Evolutionary conservation across 2,797 vertebrate genomes (phyloP).

Genomic region (Tenualosa thibaudeaui): DNA sequence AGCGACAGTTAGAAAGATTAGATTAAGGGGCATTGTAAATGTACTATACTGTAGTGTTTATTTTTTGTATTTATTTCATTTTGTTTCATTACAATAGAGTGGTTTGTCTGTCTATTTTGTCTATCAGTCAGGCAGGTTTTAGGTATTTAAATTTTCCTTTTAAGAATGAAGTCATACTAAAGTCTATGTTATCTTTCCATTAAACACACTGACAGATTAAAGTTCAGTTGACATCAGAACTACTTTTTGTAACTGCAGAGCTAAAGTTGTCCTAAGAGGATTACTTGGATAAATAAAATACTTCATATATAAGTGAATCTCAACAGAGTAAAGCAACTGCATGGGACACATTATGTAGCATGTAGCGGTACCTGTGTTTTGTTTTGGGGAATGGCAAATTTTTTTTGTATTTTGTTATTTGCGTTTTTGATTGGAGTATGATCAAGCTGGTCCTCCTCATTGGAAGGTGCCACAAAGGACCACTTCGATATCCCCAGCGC

Average conservation of each 20-base stretch:
- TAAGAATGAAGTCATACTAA: too few species aligned
- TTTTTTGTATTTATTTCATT: too few species aligned
- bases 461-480: constrained; percentile 95
- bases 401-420: not conserved
- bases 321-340: not conserved
- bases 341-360: not conserved
- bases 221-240: not conserved
- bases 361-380: constrained; percentile 1
- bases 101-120: too few species aligned
- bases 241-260: not conserved
- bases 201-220: not conserved
- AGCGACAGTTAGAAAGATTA: not conserved
- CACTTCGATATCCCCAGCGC: constrained; percentile 95
- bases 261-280: not conserved
- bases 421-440: constrained; percentile 24
- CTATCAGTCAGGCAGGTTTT: too few species aligned
- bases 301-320: not conserved
- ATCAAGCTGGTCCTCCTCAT: constrained; percentile 12
- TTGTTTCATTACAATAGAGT: too few species aligned
- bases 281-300: not conserved
- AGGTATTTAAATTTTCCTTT: too few species aligned
- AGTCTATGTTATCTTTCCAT: not conserved
- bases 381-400: constrained; percentile 16
- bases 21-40: too few species aligned
- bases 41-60: too few species aligned